Percentiles rank a stretch among this genome's conserved stretches.
Conservation (phyloP, 2,888 invertebrate species). For the Torymus auratus region DNA sequence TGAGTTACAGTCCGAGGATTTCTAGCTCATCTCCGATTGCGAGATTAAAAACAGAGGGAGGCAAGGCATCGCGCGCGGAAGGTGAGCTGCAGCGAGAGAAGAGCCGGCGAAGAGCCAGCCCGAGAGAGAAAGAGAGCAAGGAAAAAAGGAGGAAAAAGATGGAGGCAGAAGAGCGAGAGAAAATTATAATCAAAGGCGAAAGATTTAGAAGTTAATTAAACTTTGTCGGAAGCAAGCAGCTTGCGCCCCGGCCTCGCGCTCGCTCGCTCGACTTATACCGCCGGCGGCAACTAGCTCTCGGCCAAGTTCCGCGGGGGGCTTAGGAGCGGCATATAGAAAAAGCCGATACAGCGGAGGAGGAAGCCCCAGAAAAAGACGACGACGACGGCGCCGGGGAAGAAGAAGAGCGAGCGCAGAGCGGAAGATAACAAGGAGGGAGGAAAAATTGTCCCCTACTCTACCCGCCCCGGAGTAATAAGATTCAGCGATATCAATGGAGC, state of each 20-base stretch:
- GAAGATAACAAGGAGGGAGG: too few relatives aligned
- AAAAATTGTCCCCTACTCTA: constrained; percentile 18
- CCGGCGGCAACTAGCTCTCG: constrained; percentile 14
- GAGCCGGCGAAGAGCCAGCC: background rate
- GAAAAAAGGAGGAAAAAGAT: background rate
- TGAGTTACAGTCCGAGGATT: constrained; percentile 9
- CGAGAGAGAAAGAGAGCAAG: background rate
- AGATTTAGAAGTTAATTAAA: constrained; percentile 62
- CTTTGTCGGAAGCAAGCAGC: constrained; percentile 58
- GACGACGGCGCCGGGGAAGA: background rate
- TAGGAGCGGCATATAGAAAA: constrained; percentile 47
- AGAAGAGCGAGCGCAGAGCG: background rate
- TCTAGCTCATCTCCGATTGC: constrained; percentile 11
- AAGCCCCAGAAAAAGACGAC: constrained; percentile 5
- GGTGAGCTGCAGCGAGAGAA: background rate
- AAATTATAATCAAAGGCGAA: constrained; percentile 61
- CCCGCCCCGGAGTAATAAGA: constrained; percentile 20
- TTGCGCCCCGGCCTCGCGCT: constrained; percentile 7
- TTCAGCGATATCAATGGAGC: constrained; percentile 21
- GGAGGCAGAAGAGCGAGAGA: constrained; percentile 28
- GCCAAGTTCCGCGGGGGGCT: constrained; percentile 37
- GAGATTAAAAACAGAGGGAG: constrained; percentile 25
- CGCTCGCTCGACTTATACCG: constrained; percentile 36
- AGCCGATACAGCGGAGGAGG: constrained; percentile 54
- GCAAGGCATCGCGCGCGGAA: background rate